A percentile compares a stretch with the other conserved stretches of the same genome.
Conservation (phyloP, 1,140 invertebrate genomes). For the Elymnias hypermnestra region DNA sequence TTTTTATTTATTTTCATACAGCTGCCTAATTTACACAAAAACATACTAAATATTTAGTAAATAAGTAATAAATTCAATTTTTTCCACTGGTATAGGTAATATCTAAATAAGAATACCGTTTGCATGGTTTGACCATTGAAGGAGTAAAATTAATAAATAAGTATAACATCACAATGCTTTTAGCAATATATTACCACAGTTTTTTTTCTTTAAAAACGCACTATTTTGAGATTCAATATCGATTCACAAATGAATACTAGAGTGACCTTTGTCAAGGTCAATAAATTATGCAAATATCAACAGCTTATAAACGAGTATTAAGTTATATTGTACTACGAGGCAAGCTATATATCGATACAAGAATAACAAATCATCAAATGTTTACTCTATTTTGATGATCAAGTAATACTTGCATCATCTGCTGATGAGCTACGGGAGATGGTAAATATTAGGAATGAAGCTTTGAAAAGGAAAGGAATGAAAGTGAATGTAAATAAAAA, state of each 20-base stretch:
- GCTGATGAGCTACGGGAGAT: no score
- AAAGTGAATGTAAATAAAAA: no score
- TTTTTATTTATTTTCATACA: no score
- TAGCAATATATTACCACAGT: conserved; percentile 1
- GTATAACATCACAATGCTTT: conserved; percentile 6
- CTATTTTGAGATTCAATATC: conserved; percentile 8
- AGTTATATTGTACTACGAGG: conserved; percentile 13
- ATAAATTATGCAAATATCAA: conserved; percentile 1
- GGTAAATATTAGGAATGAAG: no score
- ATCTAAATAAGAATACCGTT: background rate
- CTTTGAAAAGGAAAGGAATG: no score
- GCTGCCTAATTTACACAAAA: no score
- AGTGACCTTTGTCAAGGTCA: no score
- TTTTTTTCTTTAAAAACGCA: background rate
- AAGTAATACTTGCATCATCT: no score
- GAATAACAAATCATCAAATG: no score
- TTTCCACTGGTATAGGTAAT: background rate
- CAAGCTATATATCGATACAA: conserved; percentile 5
- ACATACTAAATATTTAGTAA: background rate
- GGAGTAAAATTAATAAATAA: background rate
- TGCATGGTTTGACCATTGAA: conserved; percentile 1
- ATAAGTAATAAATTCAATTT: background rate
- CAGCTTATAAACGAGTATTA: conserved; percentile 3
- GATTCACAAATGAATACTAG: no score
- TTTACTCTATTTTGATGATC: no score